These are phyloP conservation scores for Pithys albifrons DNA, from an alignment of 2,113 vertebrate species.

Conservation along the genomic window DNA sequence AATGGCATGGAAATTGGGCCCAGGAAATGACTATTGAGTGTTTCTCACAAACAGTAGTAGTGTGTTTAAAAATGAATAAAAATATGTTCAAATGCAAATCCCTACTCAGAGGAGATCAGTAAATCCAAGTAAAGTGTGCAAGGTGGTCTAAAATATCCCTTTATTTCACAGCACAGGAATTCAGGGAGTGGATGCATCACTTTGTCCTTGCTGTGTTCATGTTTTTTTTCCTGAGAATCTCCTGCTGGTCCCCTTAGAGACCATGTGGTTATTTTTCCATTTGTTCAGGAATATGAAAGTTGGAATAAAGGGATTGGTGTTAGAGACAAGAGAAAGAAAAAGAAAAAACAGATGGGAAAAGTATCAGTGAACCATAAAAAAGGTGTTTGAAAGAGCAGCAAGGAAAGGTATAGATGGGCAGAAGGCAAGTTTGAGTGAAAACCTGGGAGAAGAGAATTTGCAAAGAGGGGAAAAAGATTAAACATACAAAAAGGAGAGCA, in stretches of 20 bases:
- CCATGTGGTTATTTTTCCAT: background rate
- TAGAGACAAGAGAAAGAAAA: background rate
- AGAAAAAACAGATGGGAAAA: too few relatives aligned
- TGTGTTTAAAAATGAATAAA: background rate
- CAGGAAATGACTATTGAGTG: background rate
- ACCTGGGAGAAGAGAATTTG: background rate
- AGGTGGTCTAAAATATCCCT: background rate
- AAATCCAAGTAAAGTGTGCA: background rate
- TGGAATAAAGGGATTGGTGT: background rate
- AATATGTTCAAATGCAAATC: background rate
- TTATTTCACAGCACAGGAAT: background rate
- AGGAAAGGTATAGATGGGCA: background rate
- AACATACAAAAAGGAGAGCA: background rate
- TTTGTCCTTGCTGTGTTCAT: background rate
- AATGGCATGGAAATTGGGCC: background rate
- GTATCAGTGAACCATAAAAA: background rate
- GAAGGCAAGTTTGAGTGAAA: background rate
- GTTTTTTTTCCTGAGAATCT: background rate
- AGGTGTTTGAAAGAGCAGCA: background rate
- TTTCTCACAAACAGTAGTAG: background rate
- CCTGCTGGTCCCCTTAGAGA: background rate
- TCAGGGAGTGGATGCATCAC: fast-evolving
- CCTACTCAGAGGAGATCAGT: background rate
- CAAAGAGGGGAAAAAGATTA: background rate
- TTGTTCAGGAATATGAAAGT: background rate